Conservation (phyloP, 2,888 invertebrate species). For the Odontothrips loti region DNA sequence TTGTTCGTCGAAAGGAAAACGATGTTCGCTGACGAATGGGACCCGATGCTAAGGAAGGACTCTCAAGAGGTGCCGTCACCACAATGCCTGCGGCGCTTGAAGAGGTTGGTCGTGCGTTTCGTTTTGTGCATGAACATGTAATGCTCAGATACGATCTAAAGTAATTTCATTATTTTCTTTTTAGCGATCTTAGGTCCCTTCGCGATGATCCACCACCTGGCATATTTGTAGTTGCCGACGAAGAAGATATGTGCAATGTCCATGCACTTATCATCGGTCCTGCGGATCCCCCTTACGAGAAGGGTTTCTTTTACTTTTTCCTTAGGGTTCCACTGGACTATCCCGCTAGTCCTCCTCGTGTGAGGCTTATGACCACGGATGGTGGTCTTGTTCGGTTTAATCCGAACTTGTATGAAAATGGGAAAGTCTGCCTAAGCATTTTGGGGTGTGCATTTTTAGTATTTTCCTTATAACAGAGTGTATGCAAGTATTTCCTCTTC, state of each 20-base stretch:
- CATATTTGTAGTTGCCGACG: constrained; percentile 52
- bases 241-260: constrained; percentile 51
- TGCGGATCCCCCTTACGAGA: constrained; percentile 50
- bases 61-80: no score
- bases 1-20: no score
- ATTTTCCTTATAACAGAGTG: not conserved
- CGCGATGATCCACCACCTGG: constrained; percentile 54
- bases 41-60: no score
- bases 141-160: no score
- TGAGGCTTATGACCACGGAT: constrained; percentile 56
- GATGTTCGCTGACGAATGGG: no score
- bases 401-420: constrained; percentile 58
- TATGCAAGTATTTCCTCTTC: not conserved
- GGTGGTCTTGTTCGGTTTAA: constrained; percentile 56
- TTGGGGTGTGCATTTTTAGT: constrained; percentile 43
- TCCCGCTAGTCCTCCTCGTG: constrained; percentile 55
- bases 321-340: constrained; percentile 53
- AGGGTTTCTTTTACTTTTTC: constrained; percentile 48
- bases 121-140: no score
- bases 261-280: constrained; percentile 55
- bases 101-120: no score
- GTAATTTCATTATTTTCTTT: constrained; percentile 36
- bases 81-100: no score
- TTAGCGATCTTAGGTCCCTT: constrained; percentile 51
- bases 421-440: constrained; percentile 55